Evolutionary conservation across 2,888 invertebrate species (phyloP), one percentile per base, ranked within the genome.

Genomic region (Therioaphis trifolii): DNA sequence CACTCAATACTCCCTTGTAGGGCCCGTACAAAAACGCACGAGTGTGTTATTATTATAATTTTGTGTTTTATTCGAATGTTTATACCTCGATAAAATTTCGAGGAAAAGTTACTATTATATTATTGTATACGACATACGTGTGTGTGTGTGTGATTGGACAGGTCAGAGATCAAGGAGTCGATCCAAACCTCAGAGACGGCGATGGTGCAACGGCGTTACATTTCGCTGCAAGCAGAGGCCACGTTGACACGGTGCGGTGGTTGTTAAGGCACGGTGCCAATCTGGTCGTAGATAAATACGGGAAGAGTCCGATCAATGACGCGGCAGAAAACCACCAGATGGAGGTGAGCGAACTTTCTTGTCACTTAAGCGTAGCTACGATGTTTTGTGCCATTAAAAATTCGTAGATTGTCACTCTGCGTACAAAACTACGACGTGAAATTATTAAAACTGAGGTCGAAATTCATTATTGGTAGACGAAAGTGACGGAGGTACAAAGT

Each of bases 241-340:
- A 96, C 88, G 89, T 94, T 63, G 91, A 93, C 84, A 94, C 95
- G 0, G 89, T 91, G 40, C 92, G 95, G 86, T 96, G 96, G 96
- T 90, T 96, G 86, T 90, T 96, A 68, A 91, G 93, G 86, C 94
- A 95, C 87, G 95, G 96, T 0, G 96, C 95, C 40, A 91, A 93
- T 86, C 90, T 96, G 29, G 93, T 94, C 21, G 90, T 95, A 85
- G 96, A 96, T 89, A 93, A 95, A 87, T 94, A 94, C 87, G 96
- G 96, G 84, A 96, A 96, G 89, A 95, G 95, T 87, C 96, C 96
- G 5, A 94, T 96, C 86, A 96, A 96, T 88, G 96, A 96, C 88
- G 96, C 96, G 0, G 96, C 96, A 12, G 96, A 96, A 88, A 95
- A 96, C 88, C 95, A 96, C 88, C 95, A 96, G 88, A 92, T 94